Percentiles rank a stretch among this genome's conserved stretches.
Conservation (phyloP, 2,888 invertebrate genomes). For the Prenolepis imparis region DNA sequence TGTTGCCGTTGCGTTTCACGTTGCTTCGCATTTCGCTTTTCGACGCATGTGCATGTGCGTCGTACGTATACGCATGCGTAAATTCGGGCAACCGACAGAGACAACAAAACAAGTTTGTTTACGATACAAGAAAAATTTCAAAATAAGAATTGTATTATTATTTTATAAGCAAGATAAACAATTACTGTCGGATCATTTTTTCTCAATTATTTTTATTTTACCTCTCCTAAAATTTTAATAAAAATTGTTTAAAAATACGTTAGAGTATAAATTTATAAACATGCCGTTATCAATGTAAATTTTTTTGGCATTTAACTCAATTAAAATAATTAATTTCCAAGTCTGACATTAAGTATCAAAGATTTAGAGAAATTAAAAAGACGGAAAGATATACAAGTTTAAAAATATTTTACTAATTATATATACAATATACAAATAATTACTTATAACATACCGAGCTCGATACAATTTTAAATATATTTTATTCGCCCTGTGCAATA, state of each 20-base stretch:
- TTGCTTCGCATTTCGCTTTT: background rate
- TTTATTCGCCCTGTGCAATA: background rate
- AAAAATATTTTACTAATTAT: slow-evolving; percentile 14
- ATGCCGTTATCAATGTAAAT: background rate
- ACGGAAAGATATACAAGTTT: background rate
- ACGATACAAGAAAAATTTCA: too few relatives aligned
- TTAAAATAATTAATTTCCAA: background rate
- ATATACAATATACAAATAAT: background rate
- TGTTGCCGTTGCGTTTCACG: background rate
- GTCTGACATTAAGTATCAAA: background rate
- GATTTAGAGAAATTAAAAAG: slow-evolving; percentile 9
- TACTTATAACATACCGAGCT: background rate
- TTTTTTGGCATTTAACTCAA: background rate
- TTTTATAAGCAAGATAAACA: too few relatives aligned
- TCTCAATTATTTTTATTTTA: background rate
- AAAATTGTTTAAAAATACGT: too few relatives aligned
- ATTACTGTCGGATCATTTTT: background rate
- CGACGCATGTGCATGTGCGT: background rate
- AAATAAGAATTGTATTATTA: too few relatives aligned
- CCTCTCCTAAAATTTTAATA: background rate
- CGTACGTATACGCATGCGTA: background rate
- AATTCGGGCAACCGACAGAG: background rate
- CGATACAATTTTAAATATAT: background rate
- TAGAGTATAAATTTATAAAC: slow-evolving; percentile 1
- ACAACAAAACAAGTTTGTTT: too few relatives aligned